Conservation (phyloP, 1,140 invertebrate genomes). For the Phthorimaea operculella region DNA sequence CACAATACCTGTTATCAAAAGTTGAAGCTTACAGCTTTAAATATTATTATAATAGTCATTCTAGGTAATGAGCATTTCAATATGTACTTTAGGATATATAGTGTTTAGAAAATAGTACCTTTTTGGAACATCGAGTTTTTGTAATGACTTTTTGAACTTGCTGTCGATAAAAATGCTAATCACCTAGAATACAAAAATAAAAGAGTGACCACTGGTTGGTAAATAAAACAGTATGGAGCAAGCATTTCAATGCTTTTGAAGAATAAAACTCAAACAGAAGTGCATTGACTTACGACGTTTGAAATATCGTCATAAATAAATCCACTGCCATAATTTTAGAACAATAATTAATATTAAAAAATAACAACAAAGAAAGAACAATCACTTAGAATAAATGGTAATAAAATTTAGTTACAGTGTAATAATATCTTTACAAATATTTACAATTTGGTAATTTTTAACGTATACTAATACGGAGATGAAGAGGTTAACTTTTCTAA, state of each 20-base stretch:
- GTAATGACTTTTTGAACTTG: too few species aligned
- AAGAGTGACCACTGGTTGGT: constrained; percentile 24
- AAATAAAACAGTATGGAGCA: constrained; percentile 24
- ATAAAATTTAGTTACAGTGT: constrained; percentile 62
- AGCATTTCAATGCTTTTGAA: constrained; percentile 38
- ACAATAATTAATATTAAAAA: constrained; percentile 55
- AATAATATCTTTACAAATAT: constrained; percentile 67
- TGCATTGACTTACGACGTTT: constrained; percentile 3
- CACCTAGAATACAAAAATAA: neutral
- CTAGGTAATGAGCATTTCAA: too few species aligned
- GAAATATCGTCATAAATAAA: neutral
- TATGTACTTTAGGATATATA: too few species aligned
- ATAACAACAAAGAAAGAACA: constrained; percentile 66
- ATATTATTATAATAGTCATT: neutral
- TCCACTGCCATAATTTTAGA: neutral
- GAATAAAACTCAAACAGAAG: constrained; percentile 32
- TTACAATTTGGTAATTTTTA: constrained; percentile 64
- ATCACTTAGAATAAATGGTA: constrained; percentile 64
- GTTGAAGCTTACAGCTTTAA: neutral
- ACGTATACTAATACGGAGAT: constrained; percentile 63
- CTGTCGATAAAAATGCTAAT: too few species aligned
- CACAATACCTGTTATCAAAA: constrained; percentile 1
- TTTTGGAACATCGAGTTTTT: too few species aligned
- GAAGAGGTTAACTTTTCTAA: constrained; percentile 46
- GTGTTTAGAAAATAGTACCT: too few species aligned